Conservation (phyloP, 2,797 vertebrate species). For the Octomys mimax region DNA sequence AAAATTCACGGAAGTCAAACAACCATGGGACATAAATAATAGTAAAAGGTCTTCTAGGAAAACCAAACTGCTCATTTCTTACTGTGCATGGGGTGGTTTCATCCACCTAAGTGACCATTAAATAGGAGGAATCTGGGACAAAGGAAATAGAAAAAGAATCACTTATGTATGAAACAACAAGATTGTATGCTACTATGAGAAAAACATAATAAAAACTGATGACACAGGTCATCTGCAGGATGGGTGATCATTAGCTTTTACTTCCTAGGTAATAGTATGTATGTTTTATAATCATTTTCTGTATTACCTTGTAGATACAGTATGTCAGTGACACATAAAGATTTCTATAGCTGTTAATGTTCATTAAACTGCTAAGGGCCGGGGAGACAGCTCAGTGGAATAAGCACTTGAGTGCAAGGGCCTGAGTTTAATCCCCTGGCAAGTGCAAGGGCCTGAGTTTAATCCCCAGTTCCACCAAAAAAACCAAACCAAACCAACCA, state of each 20-base stretch:
- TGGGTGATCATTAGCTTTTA: neutral
- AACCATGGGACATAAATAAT: neutral
- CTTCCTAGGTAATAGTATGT: neutral
- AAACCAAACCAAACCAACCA: no score
- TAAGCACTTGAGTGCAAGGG: no score
- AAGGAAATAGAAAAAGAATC: neutral
- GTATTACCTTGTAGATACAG: neutral
- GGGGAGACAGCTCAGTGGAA: no score
- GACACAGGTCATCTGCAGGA: neutral
- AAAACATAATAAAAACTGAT: neutral
- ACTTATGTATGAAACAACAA: neutral
- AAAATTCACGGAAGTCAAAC: neutral
- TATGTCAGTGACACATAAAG: neutral
- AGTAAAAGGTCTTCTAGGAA: constrained; percentile 16
- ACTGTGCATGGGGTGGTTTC: neutral
- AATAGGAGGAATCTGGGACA: neutral
- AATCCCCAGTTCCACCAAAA: no score
- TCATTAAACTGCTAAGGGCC: neutral
- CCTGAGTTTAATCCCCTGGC: no score
- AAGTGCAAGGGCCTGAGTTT: no score
- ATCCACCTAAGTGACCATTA: neutral
- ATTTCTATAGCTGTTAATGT: neutral
- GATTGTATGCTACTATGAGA: neutral
- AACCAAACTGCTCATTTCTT: neutral
- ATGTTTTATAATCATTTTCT: neutral